phyloP scores from a whole-genome alignment of 2,888 invertebrate species.

The Cetonia aurata region DNA sequence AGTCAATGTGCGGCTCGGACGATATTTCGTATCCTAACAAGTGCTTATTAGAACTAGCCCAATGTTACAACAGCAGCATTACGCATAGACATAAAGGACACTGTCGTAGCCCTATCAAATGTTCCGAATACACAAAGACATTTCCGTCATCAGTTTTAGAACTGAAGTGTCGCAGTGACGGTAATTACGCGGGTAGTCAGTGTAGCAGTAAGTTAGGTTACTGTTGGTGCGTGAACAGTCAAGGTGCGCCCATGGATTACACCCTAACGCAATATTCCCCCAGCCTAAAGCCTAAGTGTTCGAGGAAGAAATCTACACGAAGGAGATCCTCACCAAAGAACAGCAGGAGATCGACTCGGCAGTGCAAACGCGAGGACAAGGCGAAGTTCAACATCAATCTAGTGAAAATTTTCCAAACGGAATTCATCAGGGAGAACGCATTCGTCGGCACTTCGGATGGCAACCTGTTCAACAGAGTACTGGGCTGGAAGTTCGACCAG shows the following conservation, averaged over 20 bases:
- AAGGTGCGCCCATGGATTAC: slow-evolving; percentile 85
- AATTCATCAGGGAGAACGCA: slow-evolving; percentile 71
- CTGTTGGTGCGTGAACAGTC: slow-evolving; percentile 91
- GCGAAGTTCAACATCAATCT: slow-evolving; percentile 86
- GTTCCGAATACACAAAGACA: slow-evolving; percentile 48
- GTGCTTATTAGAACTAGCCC: slow-evolving; percentile 82
- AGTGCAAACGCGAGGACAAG: slow-evolving; percentile 82
- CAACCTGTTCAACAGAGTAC: slow-evolving; percentile 70
- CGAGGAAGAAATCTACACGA: slow-evolving; percentile 64
- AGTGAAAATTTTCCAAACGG: slow-evolving; percentile 86
- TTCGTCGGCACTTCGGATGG: slow-evolving; percentile 59
- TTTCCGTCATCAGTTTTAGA: slow-evolving; percentile 67
- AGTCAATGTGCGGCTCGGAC: slow-evolving; percentile 83
- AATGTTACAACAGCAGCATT: slow-evolving; percentile 81
- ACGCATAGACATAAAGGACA: slow-evolving; percentile 80
- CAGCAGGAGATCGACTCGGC: slow-evolving; percentile 61
- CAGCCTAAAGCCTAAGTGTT: slow-evolving; percentile 77
- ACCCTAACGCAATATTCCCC: slow-evolving; percentile 74
- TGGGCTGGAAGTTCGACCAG: slow-evolving; percentile 91
- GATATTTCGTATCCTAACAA: slow-evolving; percentile 85
- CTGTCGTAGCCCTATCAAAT: slow-evolving; percentile 68
- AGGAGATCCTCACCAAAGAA: slow-evolving; percentile 73
- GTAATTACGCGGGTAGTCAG: slow-evolving; percentile 87
- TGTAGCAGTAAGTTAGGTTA: slow-evolving; percentile 81
- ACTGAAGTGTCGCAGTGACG: slow-evolving; percentile 86